Evolutionary conservation across 2,113 vertebrate species (phyloP).

Genomic region (Cercopithecus mona): DNA sequence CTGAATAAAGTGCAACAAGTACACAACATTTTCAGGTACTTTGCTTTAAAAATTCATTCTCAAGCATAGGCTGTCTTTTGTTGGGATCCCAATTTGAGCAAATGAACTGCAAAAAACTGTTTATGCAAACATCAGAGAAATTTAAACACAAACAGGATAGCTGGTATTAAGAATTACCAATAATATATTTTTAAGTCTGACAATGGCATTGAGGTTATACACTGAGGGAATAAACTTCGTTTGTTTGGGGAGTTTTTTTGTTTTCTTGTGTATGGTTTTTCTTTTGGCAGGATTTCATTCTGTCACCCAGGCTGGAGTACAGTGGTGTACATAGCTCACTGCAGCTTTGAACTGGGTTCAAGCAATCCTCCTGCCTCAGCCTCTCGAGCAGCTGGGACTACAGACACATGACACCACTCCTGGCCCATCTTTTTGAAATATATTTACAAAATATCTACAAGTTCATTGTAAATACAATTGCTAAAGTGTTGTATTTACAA

Average conservation of each 20-base stretch:
- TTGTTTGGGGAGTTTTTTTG: too few species aligned
- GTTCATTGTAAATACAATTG: not conserved
- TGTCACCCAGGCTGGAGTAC: too few species aligned
- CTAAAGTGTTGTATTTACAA: not conserved
- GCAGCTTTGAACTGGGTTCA: too few species aligned
- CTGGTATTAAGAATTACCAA: not conserved
- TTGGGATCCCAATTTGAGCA: not conserved
- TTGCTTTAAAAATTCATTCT: not conserved
- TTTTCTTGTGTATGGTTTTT: fast-evolving
- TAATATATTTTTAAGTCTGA: not conserved
- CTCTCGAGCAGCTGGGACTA: too few species aligned
- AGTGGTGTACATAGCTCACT: too few species aligned
- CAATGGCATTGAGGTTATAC: not conserved
- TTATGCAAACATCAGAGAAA: not conserved
- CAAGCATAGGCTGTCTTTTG: not conserved
- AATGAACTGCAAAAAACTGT: not conserved
- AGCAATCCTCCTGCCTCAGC: too few species aligned
- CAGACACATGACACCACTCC: too few species aligned
- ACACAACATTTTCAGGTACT: not conserved
- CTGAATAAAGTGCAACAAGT: not conserved
- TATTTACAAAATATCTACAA: not conserved
- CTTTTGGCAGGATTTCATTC: too few species aligned
- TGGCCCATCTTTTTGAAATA: not conserved
- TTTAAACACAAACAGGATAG: not conserved
- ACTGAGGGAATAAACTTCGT: too few species aligned